These are phyloP conservation scores for Psephotus haematonotus DNA, from an alignment of 2,113 vertebrate genomes.

Conservation along the genomic window DNA sequence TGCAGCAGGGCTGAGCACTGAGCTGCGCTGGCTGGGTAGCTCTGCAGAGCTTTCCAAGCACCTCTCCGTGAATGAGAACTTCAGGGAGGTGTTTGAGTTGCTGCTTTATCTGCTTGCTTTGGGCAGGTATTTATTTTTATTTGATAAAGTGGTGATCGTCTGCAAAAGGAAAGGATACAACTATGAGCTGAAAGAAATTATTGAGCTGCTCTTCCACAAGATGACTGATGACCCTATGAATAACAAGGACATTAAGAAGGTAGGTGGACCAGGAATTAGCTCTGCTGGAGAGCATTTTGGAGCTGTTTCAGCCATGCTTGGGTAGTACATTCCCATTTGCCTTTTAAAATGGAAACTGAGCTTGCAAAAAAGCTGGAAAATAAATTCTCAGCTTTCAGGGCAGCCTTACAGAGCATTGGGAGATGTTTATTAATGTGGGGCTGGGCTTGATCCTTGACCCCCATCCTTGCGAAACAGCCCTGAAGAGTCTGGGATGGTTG, in stretches of 20 bases:
- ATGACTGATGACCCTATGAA: constrained; percentile 95
- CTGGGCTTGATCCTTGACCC: constrained; percentile 29
- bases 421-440: background rate
- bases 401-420: background rate
- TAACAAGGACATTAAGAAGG: constrained; percentile 97
- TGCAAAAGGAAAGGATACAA: constrained; percentile 95
- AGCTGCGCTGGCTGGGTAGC: background rate
- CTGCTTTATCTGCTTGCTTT: constrained; percentile 1
- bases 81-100: background rate
- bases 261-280: constrained; percentile 43
- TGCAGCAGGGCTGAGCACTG: background rate
- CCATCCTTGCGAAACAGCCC: background rate
- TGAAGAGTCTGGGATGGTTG: background rate
- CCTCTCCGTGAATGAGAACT: background rate
- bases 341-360: constrained; percentile 3
- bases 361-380: constrained; percentile 1
- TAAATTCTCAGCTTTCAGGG: background rate
- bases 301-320: background rate
- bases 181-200: constrained; percentile 96
- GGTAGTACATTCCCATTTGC: background rate
- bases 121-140: constrained; percentile 95
- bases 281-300: background rate
- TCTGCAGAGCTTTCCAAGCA: background rate
- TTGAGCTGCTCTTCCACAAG: constrained; percentile 93
- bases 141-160: constrained; percentile 98